A percentile compares a stretch with the other conserved stretches of the same genome.
Evolutionary conservation across 2,888 invertebrate genomes (phyloP).

Genomic region (Apodemia mormo): DNA sequence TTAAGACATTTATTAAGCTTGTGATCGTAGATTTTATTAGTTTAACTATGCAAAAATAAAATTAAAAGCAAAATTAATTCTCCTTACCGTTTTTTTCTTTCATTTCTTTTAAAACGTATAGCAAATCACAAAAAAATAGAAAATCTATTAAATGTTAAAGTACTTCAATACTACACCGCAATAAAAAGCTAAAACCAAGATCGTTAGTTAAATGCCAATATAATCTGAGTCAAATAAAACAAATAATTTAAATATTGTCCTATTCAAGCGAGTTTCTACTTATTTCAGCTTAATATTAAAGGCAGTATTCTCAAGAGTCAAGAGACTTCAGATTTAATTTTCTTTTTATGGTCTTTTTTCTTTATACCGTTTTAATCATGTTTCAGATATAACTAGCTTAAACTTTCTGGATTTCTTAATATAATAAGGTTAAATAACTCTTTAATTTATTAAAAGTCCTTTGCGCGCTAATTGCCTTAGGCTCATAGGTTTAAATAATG

Average conservation of each 20-base stretch:
- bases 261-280: conserved; percentile 6
- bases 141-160: background rate
- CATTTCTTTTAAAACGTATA: no score
- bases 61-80: no score
- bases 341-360: conserved; percentile 9
- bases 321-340: conserved; percentile 11
- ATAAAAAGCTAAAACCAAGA: background rate
- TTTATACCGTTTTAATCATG: background rate
- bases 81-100: no score
- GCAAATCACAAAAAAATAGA: no score
- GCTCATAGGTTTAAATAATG: no score
- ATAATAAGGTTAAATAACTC: background rate
- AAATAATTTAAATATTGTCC: conserved; percentile 13
- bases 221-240: conserved; percentile 10
- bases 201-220: background rate
- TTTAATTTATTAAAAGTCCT: background rate
- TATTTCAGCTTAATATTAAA: conserved; percentile 11
- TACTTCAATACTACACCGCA: background rate
- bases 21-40: no score
- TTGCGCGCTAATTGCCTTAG: background rate
- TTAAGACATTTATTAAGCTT: no score
- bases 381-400: background rate
- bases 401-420: background rate
- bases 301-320: background rate
- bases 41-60: no score